Conservation (phyloP, 2,797 vertebrate species). For the Cuniculus paca region DNA sequence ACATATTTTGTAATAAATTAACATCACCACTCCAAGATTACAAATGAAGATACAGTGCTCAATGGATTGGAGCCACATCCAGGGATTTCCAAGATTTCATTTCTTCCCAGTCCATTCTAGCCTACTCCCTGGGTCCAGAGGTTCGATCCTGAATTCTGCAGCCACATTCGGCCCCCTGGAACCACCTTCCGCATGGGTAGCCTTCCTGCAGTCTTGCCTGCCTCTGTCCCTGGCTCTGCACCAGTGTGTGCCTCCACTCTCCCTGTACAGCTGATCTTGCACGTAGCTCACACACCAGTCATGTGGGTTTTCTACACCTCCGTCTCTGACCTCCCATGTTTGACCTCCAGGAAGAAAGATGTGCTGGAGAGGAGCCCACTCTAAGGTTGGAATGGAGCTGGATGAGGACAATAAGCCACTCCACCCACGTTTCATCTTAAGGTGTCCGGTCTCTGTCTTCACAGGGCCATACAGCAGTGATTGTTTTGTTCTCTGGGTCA, state of each 20-base stretch:
- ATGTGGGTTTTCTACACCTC: neutral
- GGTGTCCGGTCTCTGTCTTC: accelerated
- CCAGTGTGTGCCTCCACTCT: accelerated
- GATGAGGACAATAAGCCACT: accelerated
- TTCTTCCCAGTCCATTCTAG: accelerated
- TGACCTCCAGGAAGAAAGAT: neutral
- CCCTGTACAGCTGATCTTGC: accelerated
- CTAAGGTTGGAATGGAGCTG: neutral
- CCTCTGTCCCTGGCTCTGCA: neutral
- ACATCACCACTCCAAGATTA: neutral
- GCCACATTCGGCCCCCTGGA: neutral
- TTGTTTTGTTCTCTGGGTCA: accelerated
- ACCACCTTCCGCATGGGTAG: neutral
- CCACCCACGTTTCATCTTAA: accelerated
- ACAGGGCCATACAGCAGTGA: neutral
- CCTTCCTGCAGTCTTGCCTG: neutral
- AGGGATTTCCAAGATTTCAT: accelerated
- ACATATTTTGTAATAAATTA: neutral
- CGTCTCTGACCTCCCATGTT: neutral
- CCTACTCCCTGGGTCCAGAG: neutral
- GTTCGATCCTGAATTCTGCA: neutral
- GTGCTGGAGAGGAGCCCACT: accelerated
- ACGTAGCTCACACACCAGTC: accelerated
- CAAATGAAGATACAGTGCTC: accelerated
- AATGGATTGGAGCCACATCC: too few relatives aligned